Conservation (phyloP, 2,797 vertebrate genomes). For the Rhynchotus rufescens region DNA sequence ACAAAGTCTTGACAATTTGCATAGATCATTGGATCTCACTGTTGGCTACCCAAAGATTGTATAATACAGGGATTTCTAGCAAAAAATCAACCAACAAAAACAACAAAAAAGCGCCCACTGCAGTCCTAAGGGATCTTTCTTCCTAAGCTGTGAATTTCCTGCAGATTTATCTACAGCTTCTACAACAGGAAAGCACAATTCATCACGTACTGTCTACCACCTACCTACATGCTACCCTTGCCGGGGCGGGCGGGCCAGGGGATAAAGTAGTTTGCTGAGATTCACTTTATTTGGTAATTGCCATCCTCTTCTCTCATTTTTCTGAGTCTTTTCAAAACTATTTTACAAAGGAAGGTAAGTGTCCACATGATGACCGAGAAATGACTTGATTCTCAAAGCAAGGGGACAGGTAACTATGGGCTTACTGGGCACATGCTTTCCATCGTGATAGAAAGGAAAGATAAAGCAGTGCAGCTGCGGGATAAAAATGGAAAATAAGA, state of each 20-base stretch:
- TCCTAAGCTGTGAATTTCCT: background rate
- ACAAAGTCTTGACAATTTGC: background rate
- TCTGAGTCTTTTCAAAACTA: background rate
- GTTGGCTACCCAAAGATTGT: background rate
- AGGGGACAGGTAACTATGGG: background rate
- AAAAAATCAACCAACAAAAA: background rate
- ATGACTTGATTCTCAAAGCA: background rate
- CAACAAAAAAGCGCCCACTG: background rate
- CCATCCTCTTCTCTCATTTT: background rate
- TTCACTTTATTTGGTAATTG: constrained; percentile 18
- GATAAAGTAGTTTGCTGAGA: background rate
- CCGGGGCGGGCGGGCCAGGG: background rate
- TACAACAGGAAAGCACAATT: background rate
- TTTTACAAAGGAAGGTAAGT: background rate
- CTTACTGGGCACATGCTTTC: background rate
- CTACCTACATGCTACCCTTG: background rate
- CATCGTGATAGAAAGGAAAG: background rate
- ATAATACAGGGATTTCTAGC: background rate
- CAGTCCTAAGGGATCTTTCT: background rate
- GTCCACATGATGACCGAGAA: background rate
- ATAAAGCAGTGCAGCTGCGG: background rate
- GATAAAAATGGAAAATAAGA: background rate
- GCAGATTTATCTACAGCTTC: background rate
- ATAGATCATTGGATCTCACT: background rate
- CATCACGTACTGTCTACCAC: background rate